These are phyloP conservation scores for Sebastes taczanowskii DNA, from an alignment of 2,797 vertebrate genomes.

Conservation along the genomic window DNA sequence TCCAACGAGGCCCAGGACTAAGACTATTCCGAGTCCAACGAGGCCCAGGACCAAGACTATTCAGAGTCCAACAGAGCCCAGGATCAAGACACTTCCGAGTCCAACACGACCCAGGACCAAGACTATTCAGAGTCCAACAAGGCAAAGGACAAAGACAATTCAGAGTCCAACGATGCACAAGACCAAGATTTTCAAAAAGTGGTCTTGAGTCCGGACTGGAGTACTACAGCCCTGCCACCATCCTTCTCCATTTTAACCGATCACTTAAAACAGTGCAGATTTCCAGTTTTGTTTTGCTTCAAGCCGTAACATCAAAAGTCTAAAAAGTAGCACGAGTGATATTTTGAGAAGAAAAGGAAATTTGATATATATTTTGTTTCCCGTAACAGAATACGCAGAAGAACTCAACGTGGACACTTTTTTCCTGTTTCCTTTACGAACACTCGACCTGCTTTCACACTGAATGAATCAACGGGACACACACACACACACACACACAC, in stretches of 20 bases:
- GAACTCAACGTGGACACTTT: conserved; percentile 15
- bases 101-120: too few species aligned
- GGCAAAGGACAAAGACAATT: too few species aligned
- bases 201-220: too few species aligned
- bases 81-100: too few species aligned
- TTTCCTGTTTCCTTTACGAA: neutral
- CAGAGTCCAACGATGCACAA: too few species aligned
- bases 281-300: conserved; percentile 49
- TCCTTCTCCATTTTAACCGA: neutral
- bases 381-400: conserved; percentile 38
- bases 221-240: neutral
- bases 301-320: conserved; percentile 39
- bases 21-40: too few species aligned
- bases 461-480: neutral
- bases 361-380: neutral
- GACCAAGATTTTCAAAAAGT: too few species aligned
- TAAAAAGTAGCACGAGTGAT: conserved; percentile 38
- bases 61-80: too few species aligned
- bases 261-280: conserved; percentile 12
- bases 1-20: too few species aligned
- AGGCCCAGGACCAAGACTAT: too few species aligned
- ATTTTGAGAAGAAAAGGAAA: conserved; percentile 6
- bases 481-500: neutral
- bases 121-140: too few species aligned
- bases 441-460: conserved; percentile 9